phyloP scores from a whole-genome alignment of 2,888 invertebrate species.

The Trichacis sp. region DNA sequence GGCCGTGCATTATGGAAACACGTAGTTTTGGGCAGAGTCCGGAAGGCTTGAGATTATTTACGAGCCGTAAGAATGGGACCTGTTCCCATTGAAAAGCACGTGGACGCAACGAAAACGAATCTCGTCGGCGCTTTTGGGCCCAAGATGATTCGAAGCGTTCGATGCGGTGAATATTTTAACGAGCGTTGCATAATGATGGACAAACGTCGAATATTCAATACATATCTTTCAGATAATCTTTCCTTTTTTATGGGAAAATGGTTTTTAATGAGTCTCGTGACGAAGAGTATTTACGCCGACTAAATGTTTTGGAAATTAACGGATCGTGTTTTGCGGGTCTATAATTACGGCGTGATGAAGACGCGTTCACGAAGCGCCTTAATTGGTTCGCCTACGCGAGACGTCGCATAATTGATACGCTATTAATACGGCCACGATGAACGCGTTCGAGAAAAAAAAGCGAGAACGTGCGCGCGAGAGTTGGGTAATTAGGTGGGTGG shows the following conservation, averaged over 20 bases:
- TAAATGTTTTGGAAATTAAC: neutral
- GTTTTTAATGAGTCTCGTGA: too few relatives aligned
- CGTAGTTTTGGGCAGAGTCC: constrained; percentile 26
- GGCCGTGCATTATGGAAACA: constrained; percentile 29
- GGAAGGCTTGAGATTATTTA: constrained; percentile 24
- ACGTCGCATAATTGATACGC: constrained; percentile 41
- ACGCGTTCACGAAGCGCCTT: constrained; percentile 40
- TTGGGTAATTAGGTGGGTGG: constrained; percentile 47
- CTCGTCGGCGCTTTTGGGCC: constrained; percentile 14
- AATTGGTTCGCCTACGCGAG: constrained; percentile 45
- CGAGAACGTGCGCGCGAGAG: constrained; percentile 35
- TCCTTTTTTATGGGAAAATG: too few relatives aligned
- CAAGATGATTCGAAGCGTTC: constrained; percentile 6
- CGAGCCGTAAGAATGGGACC: constrained; percentile 1
- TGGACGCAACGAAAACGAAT: neutral
- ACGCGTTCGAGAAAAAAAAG: constrained; percentile 52
- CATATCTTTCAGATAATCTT: too few relatives aligned
- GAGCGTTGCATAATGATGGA: too few relatives aligned
- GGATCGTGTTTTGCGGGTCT: constrained; percentile 4
- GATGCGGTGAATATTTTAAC: too few relatives aligned
- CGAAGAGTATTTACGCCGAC: neutral
- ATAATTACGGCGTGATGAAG: constrained; percentile 37
- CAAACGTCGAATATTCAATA: too few relatives aligned
- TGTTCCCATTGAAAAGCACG: constrained; percentile 9
- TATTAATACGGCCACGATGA: constrained; percentile 45